Evolutionary conservation across 2,888 invertebrate species (phyloP).

Genomic region (Beris chalybata): DNA sequence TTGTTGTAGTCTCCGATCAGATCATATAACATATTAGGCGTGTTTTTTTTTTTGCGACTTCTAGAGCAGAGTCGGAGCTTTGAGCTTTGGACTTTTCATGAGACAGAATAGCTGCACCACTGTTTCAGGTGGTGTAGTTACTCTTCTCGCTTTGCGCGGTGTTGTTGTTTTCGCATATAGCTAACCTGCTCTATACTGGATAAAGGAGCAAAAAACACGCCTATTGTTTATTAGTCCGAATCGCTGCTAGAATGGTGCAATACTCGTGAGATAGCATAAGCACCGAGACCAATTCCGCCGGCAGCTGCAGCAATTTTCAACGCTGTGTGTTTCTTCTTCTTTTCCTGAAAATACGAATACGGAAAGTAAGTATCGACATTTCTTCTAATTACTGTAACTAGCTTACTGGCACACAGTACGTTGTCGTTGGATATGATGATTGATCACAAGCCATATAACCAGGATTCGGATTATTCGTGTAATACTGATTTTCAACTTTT

Average conservation of each 20-base stretch:
- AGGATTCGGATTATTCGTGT: conserved; percentile 9
- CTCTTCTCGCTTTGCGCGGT: no score
- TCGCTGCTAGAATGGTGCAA: conserved; percentile 16
- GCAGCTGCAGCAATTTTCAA: conserved; percentile 36
- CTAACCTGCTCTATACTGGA: no score
- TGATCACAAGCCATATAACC: conserved; percentile 4
- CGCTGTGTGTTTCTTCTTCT: conserved; percentile 29
- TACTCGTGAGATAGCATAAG: conserved; percentile 27
- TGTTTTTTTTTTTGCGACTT: no score
- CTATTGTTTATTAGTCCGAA: conserved; percentile 26
- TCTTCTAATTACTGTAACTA: background rate
- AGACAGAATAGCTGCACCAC: no score
- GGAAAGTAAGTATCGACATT: background rate
- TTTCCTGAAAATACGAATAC: conserved; percentile 12
- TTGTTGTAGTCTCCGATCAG: background rate
- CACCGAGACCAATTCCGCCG: conserved; percentile 36
- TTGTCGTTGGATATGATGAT: conserved; percentile 3
- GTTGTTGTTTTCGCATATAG: no score
- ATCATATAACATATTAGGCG: no score
- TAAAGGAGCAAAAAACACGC: no score
- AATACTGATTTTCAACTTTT: conserved; percentile 2
- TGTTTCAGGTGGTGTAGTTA: no score
- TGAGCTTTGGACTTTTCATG: no score
- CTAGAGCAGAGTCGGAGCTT: no score
- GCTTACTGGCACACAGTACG: background rate